Base-by-base conservation (phyloP, 2,113 vertebrate species). In the Poeciliopsis prolifica region DNA sequence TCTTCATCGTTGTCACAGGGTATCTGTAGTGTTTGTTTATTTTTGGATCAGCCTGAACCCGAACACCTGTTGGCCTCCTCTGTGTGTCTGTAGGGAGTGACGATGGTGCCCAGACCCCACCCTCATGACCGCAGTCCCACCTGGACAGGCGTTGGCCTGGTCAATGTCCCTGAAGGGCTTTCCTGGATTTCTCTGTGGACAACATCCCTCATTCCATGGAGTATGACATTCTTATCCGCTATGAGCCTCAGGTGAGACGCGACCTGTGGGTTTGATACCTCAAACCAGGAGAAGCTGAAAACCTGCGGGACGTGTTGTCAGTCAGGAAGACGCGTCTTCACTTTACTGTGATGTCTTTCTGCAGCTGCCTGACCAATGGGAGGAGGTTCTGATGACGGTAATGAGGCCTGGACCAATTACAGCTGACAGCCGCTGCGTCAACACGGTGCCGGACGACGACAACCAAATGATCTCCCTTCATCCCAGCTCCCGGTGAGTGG, bases 201-300 rank as follows among this genome's bases (percentile, higher is more conserved):
- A 96, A 98, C 87, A 95, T 99, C 74, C 98, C 98, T 0, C 94
- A 95, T 87, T 97, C 97, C 70, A 99, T 99, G 97, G 98, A 99
- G 70, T 99, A 99, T 0, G 96, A 98, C 66, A 90, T 99, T 65
- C 68, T 99, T 40, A 93, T 99, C 86, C 98, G 98, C 83, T 99
- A 99, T 0, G 98, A 99, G 79, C 98, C 98, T 0, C 98, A 99
- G 97, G 98, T 99, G 83, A 0, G 64, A 79, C 8, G 7, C 29
- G 17, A 17, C 29, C 29, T 30, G 9, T 19, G 1, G 26, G 65
- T 17, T 44, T 26, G 42, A 24, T 5, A 1, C 10, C 51, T 1
- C 22, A 58, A 24, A 58, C 24, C 51, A 58, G 2, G 2, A n/a
- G 4, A 58, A 11, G 51, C 24, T n/a, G 51, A 4, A n/a, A 58